Percentiles rank a stretch among this genome's conserved stretches.
These are phyloP conservation scores for Xyrauchen texanus DNA, from an alignment of 2,113 vertebrate genomes.

Conservation along the genomic window DNA sequence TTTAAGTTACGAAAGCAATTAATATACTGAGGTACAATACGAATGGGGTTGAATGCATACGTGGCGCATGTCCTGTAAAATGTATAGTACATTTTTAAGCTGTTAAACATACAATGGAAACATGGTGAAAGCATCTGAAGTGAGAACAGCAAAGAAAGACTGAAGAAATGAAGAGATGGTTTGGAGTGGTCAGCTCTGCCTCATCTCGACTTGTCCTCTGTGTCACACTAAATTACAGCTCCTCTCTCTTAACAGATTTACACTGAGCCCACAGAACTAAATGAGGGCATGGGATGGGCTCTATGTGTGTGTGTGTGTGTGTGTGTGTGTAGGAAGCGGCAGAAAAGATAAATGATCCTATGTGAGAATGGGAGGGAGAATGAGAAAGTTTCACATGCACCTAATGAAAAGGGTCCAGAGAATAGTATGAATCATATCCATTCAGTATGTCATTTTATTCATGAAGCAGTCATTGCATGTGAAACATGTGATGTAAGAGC, in stretches of 20 bases:
- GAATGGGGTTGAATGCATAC: background rate
- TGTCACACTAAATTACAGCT: constrained; percentile 24
- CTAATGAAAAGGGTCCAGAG: background rate
- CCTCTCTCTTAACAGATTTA: constrained; percentile 28
- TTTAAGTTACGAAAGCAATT: constrained; percentile 14
- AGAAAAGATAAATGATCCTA: constrained; percentile 18
- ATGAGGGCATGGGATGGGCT: constrained; percentile 24
- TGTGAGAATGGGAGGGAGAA: constrained; percentile 7
- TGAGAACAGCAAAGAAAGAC: background rate
- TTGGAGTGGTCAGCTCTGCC: background rate
- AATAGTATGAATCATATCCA: background rate
- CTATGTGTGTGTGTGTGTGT: background rate
- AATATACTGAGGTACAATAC: background rate
- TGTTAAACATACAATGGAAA: too few species aligned
- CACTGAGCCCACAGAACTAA: constrained; percentile 27
- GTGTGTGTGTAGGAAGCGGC: constrained; percentile 1
- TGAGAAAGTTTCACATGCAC: background rate
- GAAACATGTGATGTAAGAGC: background rate
- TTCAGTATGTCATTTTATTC: background rate
- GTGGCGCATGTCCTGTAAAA: background rate
- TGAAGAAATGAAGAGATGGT: background rate
- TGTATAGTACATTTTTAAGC: background rate
- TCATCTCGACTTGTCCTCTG: constrained; percentile 24
- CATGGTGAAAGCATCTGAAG: too few species aligned
- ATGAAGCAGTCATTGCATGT: background rate